These are phyloP conservation scores for Zoanthus sociatus DNA, from an alignment of 92 coral and sea anemone genomes.

Conservation along the genomic window DNA sequence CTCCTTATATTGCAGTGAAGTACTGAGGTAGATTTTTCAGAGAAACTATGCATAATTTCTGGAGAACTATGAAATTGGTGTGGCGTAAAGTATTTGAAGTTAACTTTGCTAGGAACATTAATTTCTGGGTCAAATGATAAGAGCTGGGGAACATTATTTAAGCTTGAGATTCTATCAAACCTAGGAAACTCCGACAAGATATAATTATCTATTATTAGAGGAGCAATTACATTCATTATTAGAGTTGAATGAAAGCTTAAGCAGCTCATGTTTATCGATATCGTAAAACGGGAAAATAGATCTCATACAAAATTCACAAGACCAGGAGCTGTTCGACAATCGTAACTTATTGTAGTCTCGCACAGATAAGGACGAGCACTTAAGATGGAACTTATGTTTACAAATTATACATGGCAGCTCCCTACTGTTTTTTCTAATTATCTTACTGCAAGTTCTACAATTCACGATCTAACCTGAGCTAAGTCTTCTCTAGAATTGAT, in stretches of 20 bases:
- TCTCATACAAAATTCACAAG: constrained; percentile 6
- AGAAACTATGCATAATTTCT: constrained; percentile 7
- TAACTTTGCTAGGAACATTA: constrained; percentile 22
- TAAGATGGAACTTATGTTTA: neutral
- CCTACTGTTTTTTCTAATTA: constrained; percentile 12
- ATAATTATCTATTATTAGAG: constrained; percentile 2
- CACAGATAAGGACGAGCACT: neutral
- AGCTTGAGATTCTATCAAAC: constrained; percentile 20
- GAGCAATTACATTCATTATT: constrained; percentile 24
- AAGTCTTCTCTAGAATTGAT: neutral
- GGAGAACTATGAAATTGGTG: constrained; percentile 39
- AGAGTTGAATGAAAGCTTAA: constrained; percentile 32
- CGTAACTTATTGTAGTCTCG: neutral
- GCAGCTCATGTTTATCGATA: constrained; percentile 27
- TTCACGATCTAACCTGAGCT: constrained; percentile 15
- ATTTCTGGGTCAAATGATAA: constrained; percentile 34
- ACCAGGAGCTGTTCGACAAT: neutral
- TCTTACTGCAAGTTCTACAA: neutral
- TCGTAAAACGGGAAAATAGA: neutral
- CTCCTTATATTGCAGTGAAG: constrained; percentile 65
- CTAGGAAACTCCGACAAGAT: constrained; percentile 20
- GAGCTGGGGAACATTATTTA: constrained; percentile 27
- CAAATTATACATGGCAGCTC: neutral
- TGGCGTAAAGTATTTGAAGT: constrained; percentile 26
- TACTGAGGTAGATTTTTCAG: constrained; percentile 36